Evolutionary conservation across 2,113 vertebrate genomes (phyloP).

Genomic region (Seriola rivoliana): DNA sequence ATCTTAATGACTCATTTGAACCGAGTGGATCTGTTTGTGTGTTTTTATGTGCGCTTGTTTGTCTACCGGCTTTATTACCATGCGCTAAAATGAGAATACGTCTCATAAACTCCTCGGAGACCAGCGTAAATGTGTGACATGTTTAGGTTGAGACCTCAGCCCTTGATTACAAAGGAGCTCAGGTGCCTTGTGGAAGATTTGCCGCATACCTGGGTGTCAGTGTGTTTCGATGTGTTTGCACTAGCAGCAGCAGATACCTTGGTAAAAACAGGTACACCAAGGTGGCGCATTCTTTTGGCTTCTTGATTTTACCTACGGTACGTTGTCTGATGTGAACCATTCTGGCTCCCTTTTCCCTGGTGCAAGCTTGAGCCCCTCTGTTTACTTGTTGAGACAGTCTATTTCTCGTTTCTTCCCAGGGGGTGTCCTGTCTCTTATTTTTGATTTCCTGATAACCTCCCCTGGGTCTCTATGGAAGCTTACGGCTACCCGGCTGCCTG

Average conservation of each 20-base stretch:
- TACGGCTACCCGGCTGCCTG: slow-evolving; percentile 68
- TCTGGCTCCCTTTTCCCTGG: slow-evolving; percentile 33
- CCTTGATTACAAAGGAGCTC: slow-evolving; percentile 66
- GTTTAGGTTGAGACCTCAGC: slow-evolving; percentile 68
- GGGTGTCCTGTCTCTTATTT: slow-evolving; percentile 77
- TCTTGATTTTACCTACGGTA: slow-evolving; percentile 47
- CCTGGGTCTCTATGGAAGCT: slow-evolving; percentile 70
- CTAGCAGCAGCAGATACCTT: slow-evolving; percentile 5
- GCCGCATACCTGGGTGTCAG: slow-evolving; percentile 37
- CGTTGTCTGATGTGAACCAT: slow-evolving; percentile 52
- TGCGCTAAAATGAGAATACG: slow-evolving; percentile 20
- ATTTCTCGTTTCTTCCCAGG: slow-evolving; percentile 68
- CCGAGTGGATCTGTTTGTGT: slow-evolving; percentile 53
- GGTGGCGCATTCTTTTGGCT: slow-evolving; percentile 25
- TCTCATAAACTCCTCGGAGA: slow-evolving; percentile 58
- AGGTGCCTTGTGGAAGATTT: slow-evolving; percentile 38
- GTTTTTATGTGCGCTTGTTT: slow-evolving; percentile 50
- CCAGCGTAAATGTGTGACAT: slow-evolving; percentile 59
- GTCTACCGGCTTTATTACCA: slow-evolving; percentile 49
- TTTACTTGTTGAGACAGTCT: slow-evolving; percentile 73
- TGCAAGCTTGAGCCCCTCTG: slow-evolving; percentile 54
- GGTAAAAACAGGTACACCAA: slow-evolving; percentile 39
- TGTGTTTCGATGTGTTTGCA: slow-evolving; percentile 27
- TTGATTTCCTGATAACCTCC: slow-evolving; percentile 82
- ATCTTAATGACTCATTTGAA: slow-evolving; percentile 74